Evolutionary conservation across 1,140 invertebrate species (phyloP).

Genomic region (Anadara kagoshimensis): DNA sequence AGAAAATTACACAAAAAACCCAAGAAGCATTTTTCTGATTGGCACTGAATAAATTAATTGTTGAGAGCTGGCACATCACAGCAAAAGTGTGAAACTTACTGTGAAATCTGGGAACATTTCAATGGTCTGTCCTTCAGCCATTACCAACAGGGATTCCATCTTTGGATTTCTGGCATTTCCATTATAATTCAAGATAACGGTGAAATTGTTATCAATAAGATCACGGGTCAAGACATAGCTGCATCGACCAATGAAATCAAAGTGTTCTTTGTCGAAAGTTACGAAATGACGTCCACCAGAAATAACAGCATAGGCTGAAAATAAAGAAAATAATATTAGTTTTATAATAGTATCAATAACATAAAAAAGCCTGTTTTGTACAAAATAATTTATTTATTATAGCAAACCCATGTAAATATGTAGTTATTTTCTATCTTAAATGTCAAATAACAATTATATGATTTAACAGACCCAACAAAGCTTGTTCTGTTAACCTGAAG

Average conservation of each 20-base stretch:
- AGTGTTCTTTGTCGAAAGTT: slow-evolving; percentile 88
- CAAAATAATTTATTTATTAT: neutral
- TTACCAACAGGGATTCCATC: slow-evolving; percentile 72
- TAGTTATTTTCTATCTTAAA: no score
- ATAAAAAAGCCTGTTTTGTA: neutral
- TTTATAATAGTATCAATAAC: neutral
- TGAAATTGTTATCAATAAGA: slow-evolving; percentile 79
- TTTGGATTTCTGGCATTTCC: slow-evolving; percentile 55
- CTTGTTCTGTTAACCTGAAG: no score
- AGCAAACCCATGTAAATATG: no score
- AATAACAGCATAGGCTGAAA: slow-evolving; percentile 78
- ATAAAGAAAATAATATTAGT: neutral
- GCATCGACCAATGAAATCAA: slow-evolving; percentile 86
- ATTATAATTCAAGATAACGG: slow-evolving; percentile 75
- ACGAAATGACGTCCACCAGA: slow-evolving; percentile 87
- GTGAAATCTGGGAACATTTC: slow-evolving; percentile 54
- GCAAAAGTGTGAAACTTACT: slow-evolving; percentile 4
- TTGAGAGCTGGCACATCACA: neutral
- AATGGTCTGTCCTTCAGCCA: slow-evolving; percentile 68
- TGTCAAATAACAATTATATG: no score
- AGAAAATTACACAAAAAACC: no score
- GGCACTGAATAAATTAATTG: neutral
- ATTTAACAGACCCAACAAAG: no score
- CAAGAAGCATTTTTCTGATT: neutral
- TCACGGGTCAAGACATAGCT: slow-evolving; percentile 89